Evolutionary conservation across 2,797 vertebrate species (phyloP).

Genomic region (Botia almorhae): DNA sequence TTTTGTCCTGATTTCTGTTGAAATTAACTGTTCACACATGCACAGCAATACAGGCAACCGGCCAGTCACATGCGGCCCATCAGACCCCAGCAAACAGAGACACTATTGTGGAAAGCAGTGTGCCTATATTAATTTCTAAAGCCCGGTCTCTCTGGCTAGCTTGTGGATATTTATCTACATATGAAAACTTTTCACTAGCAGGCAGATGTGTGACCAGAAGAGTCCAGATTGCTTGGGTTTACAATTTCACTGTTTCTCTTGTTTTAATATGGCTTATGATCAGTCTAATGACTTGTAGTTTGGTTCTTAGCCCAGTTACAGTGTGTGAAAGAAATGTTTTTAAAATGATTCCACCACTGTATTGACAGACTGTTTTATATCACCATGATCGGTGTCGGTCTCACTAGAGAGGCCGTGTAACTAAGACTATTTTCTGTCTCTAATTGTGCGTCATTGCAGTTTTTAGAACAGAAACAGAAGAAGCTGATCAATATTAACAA

Average conservation of each 20-base stretch:
- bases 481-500: background rate
- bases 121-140: background rate
- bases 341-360: slow-evolving; percentile 47
- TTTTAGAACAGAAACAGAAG: background rate
- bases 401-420: too few relatives aligned
- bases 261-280: slow-evolving; percentile 59
- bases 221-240: background rate
- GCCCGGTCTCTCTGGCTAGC: background rate
- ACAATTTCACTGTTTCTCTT: background rate
- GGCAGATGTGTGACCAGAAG: slow-evolving; percentile 19
- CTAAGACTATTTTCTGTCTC: background rate
- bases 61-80: slow-evolving; percentile 7
- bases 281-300: slow-evolving; percentile 61
- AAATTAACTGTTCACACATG: slow-evolving; percentile 15
- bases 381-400: slow-evolving; percentile 2
- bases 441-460: background rate
- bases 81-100: slow-evolving; percentile 9
- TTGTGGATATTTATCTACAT: slow-evolving; percentile 26
- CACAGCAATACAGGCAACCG: background rate
- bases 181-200: background rate
- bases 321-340: slow-evolving; percentile 54
- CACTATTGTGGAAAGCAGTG: slow-evolving; percentile 7
- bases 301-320: slow-evolving; percentile 68
- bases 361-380: slow-evolving; percentile 12
- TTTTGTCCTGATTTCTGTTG: slow-evolving; percentile 40